Evolutionary conservation across 1,140 invertebrate genomes (phyloP), one percentile per base, ranked within the genome.

Genomic region (Leptestheria dahalacensis): DNA sequence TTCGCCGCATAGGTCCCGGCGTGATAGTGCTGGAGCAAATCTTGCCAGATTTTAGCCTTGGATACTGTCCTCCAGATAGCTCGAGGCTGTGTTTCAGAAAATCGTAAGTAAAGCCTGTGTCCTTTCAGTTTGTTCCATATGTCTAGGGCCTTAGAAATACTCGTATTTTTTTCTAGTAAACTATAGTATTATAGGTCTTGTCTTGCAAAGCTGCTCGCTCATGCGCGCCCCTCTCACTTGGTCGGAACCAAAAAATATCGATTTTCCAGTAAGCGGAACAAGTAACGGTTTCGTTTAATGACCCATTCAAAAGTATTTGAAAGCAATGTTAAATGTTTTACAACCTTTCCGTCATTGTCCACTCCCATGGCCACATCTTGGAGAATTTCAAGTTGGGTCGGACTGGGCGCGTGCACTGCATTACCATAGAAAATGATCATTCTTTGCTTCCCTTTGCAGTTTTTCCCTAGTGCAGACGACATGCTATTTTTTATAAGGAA

Each of bases 291-390:
- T n/a, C n/a, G n/a, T n/a, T n/a, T n/a, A n/a, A n/a, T n/a, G n/a
- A n/a, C n/a, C n/a, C n/a, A n/a, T n/a, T n/a, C n/a, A n/a, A n/a
- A n/a, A n/a, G n/a, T n/a, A n/a, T n/a, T n/a, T n/a, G n/a, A n/a
- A n/a, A n/a, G n/a, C n/a, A n/a, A n/a, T n/a, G n/a, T n/a, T n/a
- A n/a, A n/a, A n/a, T n/a, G n/a, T n/a, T n/a, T n/a, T n/a, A n/a
- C n/a, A n/a, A 75, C 75, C 67, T 72, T 74, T 63, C 70, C 73
- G 68, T 73, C 51, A 21, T 68, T 54, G 11, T 56, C 53, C 21
- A 78, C 68, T 18, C 73, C 65, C 59, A 79, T 67, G 63, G 69
- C 72, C 57, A 69, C 74, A 61, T 72, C 69, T 47, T 76, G 61
- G 2, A 73, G 60, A 29, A 72, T 60, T 56, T 72, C 60, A 18